A percentile compares a stretch with the other conserved stretches of the same genome.
phyloP scores from a whole-genome alignment of 1,140 invertebrate species.

The Homalodisca vitripennis region DNA sequence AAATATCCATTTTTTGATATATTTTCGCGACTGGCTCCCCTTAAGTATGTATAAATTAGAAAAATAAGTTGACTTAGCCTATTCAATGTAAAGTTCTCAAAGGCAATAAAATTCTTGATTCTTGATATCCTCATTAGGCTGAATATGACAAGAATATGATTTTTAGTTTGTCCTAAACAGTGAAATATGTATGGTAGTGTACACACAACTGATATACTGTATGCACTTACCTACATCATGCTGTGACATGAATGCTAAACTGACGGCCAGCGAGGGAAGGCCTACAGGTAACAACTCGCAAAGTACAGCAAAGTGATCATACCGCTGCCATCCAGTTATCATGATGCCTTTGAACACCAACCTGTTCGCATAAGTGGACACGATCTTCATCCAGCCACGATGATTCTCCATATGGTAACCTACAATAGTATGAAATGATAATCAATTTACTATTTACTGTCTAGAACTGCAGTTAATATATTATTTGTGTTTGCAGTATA shows the following conservation, averaged over 20 bases:
- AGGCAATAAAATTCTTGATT: background rate
- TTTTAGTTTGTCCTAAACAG: background rate
- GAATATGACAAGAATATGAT: background rate
- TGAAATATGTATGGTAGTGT: background rate
- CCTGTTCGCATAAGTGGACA: constrained; percentile 1
- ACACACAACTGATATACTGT: background rate
- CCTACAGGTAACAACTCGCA: constrained; percentile 65
- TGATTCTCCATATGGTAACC: constrained; percentile 35
- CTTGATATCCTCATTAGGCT: background rate
- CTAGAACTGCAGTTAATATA: too few species aligned
- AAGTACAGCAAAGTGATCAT: constrained; percentile 66
- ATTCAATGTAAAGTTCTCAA: background rate
- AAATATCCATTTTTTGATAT: too few species aligned
- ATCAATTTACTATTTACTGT: too few species aligned
- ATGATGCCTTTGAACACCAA: constrained; percentile 34
- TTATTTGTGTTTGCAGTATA: too few species aligned
- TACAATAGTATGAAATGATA: too few species aligned
- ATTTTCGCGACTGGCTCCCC: too few species aligned
- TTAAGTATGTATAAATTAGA: background rate
- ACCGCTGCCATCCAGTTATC: constrained; percentile 45
- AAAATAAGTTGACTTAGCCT: background rate
- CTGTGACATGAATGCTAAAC: constrained; percentile 45
- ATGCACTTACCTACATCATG: constrained; percentile 10
- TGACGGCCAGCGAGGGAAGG: constrained; percentile 56
- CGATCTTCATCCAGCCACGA: constrained; percentile 34